Base-by-base conservation (phyloP, 2,888 invertebrate genomes). In the Drosophila neotestacea region DNA sequence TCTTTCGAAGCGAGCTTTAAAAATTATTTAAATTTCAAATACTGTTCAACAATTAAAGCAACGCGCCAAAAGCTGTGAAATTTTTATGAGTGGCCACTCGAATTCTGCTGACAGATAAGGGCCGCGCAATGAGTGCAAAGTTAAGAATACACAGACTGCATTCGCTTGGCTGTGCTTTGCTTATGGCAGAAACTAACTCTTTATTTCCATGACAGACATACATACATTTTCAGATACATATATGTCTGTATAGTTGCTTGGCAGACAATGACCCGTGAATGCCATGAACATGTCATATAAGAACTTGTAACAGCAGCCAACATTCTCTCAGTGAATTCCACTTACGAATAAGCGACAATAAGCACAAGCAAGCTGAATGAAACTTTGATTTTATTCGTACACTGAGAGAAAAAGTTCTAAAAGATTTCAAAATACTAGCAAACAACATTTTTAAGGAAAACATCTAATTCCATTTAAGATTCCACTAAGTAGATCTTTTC, bases 221-320 rank as follows among this genome's bases (percentile, higher is more conserved):
- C 51, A 48, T 39, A 50, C 46, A 48, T 39, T 42, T 28, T 4
- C 34, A 34, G 7, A 48, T 16, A 38, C 39, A 47, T 13, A 56
- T 1, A 39, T 50, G 6, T 38, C 4, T 50, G 22, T 41, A 4
- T 55, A 9, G 46, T 44, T 64, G 42, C 11, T 42, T 67, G 52
- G 27, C 51, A 72, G 59, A 69, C 85, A 85, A 82, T 73, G 71
- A 68, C 73, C 77, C 65, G 72, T 69, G 44, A 61, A 55, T 61
- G 73, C 82, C 83, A 81, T 85, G 82, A 79, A 79, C 70, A 79
- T 85, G 85, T 82, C 81, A 85, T 69, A n/a, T 6, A 46, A 55
- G 22, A 55, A 72, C 56, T 68, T 48, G 62, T 68, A 72, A 63
- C 61, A 55, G 60, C 63, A 61, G 68, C 79, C 77, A 79, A 70